Evolutionary conservation across 2,113 vertebrate genomes (phyloP).

Genomic region (Melanerpes formicivorus): DNA sequence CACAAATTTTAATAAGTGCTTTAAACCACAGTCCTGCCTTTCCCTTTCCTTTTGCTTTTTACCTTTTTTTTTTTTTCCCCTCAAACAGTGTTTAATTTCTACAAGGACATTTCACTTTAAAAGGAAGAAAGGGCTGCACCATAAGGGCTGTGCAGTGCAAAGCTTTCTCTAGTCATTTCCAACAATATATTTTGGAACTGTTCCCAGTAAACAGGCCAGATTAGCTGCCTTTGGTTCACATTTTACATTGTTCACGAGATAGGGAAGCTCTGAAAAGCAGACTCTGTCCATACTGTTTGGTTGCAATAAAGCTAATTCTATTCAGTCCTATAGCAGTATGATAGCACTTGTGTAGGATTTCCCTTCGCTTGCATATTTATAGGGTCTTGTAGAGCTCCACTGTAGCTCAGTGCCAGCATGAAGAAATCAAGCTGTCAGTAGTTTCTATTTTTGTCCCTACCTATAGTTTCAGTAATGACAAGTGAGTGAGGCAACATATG

Average conservation of each 20-base stretch:
- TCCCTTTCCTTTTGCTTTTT: too few relatives aligned
- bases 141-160: background rate
- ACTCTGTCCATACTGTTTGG: constrained; percentile 47
- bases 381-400: constrained; percentile 71
- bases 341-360: constrained; percentile 68
- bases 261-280: constrained; percentile 70
- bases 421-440: constrained; percentile 75
- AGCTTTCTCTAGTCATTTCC: constrained; percentile 64
- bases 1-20: constrained; percentile 34
- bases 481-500: constrained; percentile 67
- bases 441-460: constrained; percentile 78
- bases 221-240: constrained; percentile 66
- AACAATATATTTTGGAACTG: constrained; percentile 64
- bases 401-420: constrained; percentile 65
- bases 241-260: constrained; percentile 63
- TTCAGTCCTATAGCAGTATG: constrained; percentile 55
- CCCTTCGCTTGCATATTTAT: constrained; percentile 77
- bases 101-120: constrained; percentile 54
- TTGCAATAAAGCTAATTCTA: constrained; percentile 56
- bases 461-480: constrained; percentile 74
- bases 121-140: constrained; percentile 43
- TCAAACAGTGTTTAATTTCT: constrained; percentile 6
- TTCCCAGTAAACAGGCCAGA: constrained; percentile 72
- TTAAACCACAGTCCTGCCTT: background rate
- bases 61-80: background rate